Evolutionary conservation across 2,797 vertebrate species (phyloP).

Genomic region (Enteromius mattozi): DNA sequence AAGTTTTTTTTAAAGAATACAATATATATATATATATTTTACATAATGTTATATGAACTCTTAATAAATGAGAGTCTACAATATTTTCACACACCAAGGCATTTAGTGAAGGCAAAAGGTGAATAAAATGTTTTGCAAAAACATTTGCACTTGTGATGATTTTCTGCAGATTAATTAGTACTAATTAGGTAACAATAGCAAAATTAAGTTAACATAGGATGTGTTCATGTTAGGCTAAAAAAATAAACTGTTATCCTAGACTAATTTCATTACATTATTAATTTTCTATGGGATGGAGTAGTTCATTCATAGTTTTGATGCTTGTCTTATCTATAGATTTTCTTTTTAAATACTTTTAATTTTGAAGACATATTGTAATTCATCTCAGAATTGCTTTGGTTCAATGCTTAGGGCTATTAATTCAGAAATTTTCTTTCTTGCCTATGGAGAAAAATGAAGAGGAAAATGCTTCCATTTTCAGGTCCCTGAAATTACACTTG

Average conservation of each 20-base stretch:
- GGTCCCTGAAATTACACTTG: neutral
- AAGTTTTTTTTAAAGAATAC: too few relatives aligned
- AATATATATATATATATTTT: too few relatives aligned
- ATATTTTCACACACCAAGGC: neutral
- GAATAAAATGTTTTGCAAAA: neutral
- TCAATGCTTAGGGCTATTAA: neutral
- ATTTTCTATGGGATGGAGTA: neutral
- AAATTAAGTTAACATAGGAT: neutral
- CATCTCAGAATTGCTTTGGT: neutral
- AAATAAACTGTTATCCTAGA: neutral
- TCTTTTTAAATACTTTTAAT: neutral
- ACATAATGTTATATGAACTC: neutral
- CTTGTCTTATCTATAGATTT: conserved; percentile 7
- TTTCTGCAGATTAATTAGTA: neutral
- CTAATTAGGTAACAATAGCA: neutral
- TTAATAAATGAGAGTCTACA: neutral
- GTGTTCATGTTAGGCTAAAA: neutral
- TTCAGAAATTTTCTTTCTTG: neutral
- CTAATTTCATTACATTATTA: neutral
- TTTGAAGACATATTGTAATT: neutral
- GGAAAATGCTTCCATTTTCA: neutral
- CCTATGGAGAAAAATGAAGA: neutral
- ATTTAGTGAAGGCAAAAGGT: neutral
- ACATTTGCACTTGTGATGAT: neutral
- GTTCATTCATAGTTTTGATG: neutral